Conservation (phyloP, 2,888 invertebrate species). For the Chrysina gloriosa region DNA sequence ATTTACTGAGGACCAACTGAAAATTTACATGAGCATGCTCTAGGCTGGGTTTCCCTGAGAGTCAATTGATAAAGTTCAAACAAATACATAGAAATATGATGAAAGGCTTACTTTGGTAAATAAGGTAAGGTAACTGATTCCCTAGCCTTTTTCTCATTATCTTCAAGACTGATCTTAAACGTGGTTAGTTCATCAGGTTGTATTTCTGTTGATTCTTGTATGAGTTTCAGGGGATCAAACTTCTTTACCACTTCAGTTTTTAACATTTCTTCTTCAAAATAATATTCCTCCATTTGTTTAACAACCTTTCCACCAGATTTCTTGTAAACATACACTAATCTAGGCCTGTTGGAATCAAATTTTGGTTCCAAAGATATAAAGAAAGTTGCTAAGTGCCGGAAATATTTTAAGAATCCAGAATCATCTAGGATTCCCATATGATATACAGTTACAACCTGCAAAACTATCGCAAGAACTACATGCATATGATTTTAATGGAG, state of each 20-base stretch:
- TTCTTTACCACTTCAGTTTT: slow-evolving; percentile 58
- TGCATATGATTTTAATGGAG: slow-evolving; percentile 20
- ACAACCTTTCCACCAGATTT: slow-evolving; percentile 68
- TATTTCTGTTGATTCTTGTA: slow-evolving; percentile 56
- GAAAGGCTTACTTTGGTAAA: slow-evolving; percentile 62
- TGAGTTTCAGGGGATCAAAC: slow-evolving; percentile 57
- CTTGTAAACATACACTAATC: slow-evolving; percentile 64
- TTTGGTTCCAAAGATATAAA: slow-evolving; percentile 61
- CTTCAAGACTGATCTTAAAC: slow-evolving; percentile 74
- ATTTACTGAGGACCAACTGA: no score
- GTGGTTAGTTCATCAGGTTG: slow-evolving; percentile 68
- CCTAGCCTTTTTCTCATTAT: slow-evolving; percentile 71
- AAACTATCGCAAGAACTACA: slow-evolving; percentile 51
- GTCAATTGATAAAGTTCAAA: background rate
- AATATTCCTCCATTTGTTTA: slow-evolving; percentile 61
- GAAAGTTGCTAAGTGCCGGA: slow-evolving; percentile 65
- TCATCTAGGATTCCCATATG: slow-evolving; percentile 68
- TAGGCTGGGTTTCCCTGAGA: no score
- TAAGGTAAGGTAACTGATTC: slow-evolving; percentile 73
- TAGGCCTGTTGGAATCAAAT: slow-evolving; percentile 58
- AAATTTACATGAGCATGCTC: no score
- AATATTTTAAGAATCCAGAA: slow-evolving; percentile 63
- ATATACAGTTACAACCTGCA: slow-evolving; percentile 58
- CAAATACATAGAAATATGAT: slow-evolving; percentile 33
- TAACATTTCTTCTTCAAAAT: slow-evolving; percentile 59